Conservation (phyloP, 2,888 invertebrate genomes). For the Anaspis maculata region DNA sequence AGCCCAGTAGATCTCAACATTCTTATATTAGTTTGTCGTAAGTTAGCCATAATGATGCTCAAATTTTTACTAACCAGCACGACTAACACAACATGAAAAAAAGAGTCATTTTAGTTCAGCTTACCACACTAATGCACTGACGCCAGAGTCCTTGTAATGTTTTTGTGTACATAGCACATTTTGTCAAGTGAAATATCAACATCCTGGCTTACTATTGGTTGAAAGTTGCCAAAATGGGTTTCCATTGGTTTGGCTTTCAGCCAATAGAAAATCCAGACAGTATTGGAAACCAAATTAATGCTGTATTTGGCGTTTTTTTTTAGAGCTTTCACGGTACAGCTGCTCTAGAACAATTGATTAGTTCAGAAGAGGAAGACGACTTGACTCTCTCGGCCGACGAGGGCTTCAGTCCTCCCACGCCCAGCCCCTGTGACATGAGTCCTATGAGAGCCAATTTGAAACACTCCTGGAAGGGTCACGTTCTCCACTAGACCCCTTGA, state of each 20-base stretch:
- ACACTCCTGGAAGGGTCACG: slow-evolving; percentile 33
- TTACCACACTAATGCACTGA: too few species aligned
- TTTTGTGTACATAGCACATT: too few species aligned
- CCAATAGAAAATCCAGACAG: too few species aligned
- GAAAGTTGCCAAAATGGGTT: too few species aligned
- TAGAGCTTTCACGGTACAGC: slow-evolving; percentile 44
- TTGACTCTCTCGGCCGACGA: slow-evolving; percentile 41
- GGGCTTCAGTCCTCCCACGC: slow-evolving; percentile 42
- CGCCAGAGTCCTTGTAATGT: too few species aligned
- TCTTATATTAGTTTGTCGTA: slow-evolving; percentile 24
- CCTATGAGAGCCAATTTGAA: slow-evolving; percentile 33
- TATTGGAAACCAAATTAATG: too few species aligned
- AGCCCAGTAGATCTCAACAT: slow-evolving; percentile 20
- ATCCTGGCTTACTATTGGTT: too few species aligned
- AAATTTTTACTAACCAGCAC: neutral
- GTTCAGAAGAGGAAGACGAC: slow-evolving; percentile 39
- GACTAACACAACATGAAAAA: neutral
- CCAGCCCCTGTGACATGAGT: slow-evolving; percentile 39
- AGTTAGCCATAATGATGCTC: slow-evolving; percentile 14
- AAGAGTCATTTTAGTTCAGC: too few species aligned
- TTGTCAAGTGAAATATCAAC: too few species aligned
- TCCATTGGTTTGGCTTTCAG: too few species aligned
- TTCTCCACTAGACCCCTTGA: slow-evolving; percentile 22
- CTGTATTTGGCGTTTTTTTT: too few species aligned
- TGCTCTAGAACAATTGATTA: slow-evolving; percentile 37